Conservation (phyloP, 2,113 vertebrate genomes). For the Manacus vitellinus region DNA sequence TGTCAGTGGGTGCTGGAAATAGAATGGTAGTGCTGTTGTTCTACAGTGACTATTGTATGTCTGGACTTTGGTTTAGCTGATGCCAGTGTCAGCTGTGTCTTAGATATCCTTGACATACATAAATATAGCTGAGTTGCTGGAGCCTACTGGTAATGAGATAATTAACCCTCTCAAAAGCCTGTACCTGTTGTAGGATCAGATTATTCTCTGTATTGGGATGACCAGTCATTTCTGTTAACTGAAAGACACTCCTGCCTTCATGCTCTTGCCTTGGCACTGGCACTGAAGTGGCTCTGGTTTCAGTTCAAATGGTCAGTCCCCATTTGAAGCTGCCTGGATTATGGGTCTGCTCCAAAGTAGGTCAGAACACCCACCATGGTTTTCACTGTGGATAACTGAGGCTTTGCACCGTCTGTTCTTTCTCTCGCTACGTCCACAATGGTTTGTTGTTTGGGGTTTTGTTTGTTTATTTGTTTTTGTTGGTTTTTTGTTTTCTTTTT, state of each 20-base stretch:
- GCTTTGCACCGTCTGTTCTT: not conserved
- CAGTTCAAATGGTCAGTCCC: not conserved
- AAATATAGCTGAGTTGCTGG: not conserved
- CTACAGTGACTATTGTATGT: not conserved
- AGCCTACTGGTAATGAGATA: not conserved
- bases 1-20: not conserved
- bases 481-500: not conserved
- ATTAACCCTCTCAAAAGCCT: not conserved
- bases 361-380: not conserved
- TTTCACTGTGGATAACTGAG: not conserved
- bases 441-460: not conserved
- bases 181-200: not conserved
- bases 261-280: not conserved
- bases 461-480: not conserved
- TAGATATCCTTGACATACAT: not conserved
- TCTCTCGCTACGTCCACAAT: fast-evolving
- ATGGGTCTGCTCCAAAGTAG: not conserved
- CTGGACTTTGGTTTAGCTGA: not conserved
- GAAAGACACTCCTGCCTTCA: not conserved
- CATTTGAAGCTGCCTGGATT: not conserved
- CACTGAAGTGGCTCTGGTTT: not conserved
- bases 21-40: fast-evolving
- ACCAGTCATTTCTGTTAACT: not conserved
- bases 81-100: not conserved
- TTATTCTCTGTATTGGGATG: not conserved